Percentiles rank a stretch among this genome's conserved stretches.
Conservation (phyloP, 1,140 invertebrate species). For the Odontomachus brunneus region DNA sequence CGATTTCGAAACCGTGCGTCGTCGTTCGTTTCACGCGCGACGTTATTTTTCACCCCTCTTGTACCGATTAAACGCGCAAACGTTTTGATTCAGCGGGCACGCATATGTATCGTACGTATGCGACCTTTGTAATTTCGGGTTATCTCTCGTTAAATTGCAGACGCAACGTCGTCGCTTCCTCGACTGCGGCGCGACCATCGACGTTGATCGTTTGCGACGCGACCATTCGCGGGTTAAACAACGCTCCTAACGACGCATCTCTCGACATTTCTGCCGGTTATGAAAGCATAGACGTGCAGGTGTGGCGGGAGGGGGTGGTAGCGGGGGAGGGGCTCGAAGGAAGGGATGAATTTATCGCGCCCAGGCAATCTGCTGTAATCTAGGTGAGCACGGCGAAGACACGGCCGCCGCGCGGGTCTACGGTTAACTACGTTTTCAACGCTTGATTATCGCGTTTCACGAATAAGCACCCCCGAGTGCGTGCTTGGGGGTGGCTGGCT, state of each 20-base stretch:
- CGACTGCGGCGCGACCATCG: too few species aligned
- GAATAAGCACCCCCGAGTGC: conserved; percentile 67
- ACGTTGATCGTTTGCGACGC: too few species aligned
- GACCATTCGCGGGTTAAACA: conserved; percentile 21
- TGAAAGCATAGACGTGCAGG: conserved; percentile 15
- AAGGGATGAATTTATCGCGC: conserved; percentile 37
- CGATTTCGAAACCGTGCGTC: too few species aligned
- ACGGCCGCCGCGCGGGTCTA: conserved; percentile 38
- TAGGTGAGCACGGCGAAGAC: conserved; percentile 22
- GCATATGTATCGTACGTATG: too few species aligned
- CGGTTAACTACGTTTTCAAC: conserved; percentile 71
- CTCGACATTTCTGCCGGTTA: neutral
- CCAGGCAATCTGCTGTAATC: conserved; percentile 49
- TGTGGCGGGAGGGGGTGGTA: neutral
- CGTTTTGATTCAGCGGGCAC: too few species aligned
- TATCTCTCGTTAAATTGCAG: too few species aligned
- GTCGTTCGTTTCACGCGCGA: too few species aligned
- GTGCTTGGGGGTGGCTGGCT: conserved; percentile 46
- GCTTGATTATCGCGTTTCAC: conserved; percentile 75
- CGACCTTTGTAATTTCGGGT: too few species aligned
- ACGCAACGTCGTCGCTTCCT: too few species aligned
- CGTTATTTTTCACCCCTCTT: too few species aligned
- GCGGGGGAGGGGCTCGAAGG: neutral
- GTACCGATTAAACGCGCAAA: too few species aligned
- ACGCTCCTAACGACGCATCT: neutral